These are phyloP conservation scores for Pristionchus entomophagus DNA, from an alignment of 2,888 invertebrate genomes.

Conservation along the genomic window DNA sequence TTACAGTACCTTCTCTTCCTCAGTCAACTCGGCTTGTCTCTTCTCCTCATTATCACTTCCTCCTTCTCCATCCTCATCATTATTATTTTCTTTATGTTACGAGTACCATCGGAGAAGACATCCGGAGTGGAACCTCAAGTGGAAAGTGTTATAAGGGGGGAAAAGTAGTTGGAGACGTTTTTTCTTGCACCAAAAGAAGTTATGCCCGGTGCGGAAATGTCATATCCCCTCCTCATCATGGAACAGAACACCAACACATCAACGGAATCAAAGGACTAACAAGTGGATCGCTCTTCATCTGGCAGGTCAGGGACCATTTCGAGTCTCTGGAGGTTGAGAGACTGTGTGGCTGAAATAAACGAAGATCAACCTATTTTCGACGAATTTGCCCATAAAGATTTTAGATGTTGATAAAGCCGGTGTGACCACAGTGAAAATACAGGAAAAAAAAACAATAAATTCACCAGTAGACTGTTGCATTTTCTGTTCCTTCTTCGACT, in stretches of 20 bases:
- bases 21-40: background rate
- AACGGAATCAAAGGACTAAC: too few species aligned
- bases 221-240: too few species aligned
- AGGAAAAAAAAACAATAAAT: too few species aligned
- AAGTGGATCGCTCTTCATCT: background rate
- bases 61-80: background rate
- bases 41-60: background rate
- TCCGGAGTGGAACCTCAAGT: too few species aligned
- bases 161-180: too few species aligned
- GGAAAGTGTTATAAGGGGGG: too few species aligned
- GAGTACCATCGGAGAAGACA: too few species aligned
- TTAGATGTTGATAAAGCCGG: background rate
- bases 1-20: background rate
- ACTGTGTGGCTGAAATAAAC: background rate
- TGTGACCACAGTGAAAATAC: too few species aligned
- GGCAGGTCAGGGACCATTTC: background rate
- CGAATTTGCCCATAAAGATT: background rate
- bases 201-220: too few species aligned
- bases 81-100: background rate
- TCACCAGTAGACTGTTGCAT: background rate
- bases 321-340: constrained; percentile 18
- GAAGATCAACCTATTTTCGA: too few species aligned
- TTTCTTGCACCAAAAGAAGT: too few species aligned
- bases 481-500: constrained; percentile 12
- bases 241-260: too few species aligned